phyloP scores from a whole-genome alignment of 2,113 vertebrate species.

The Eurystomus gularis region DNA sequence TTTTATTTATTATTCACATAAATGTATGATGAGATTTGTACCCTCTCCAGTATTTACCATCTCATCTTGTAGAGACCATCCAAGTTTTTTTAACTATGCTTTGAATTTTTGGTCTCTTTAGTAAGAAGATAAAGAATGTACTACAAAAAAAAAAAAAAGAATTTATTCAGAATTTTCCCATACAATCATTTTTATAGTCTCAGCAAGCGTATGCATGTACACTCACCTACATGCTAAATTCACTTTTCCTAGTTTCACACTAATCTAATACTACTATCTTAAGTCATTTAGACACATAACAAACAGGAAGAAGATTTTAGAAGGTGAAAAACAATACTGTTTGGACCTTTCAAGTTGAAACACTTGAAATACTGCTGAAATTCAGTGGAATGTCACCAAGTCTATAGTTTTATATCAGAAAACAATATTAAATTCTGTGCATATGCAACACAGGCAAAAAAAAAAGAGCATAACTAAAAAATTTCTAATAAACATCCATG shows the following conservation, averaged over 20 bases:
- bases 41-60: neutral
- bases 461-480: neutral
- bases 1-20: slow-evolving; percentile 69
- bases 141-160: neutral
- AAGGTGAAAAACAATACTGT: neutral
- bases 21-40: slow-evolving; percentile 33
- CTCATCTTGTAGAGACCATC: neutral
- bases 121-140: neutral
- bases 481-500: neutral
- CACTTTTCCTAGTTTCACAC: neutral
- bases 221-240: neutral
- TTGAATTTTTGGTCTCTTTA: neutral
- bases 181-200: neutral
- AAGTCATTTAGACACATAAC: neutral
- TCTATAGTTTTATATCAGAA: neutral
- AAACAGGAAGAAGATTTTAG: neutral
- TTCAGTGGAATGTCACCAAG: neutral
- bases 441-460: neutral
- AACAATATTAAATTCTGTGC: neutral
- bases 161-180: neutral
- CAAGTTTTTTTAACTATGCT: neutral
- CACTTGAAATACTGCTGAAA: neutral
- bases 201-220: neutral
- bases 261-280: neutral
- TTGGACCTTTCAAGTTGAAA: neutral